Percentiles rank a stretch among this genome's conserved stretches.
phyloP scores from a whole-genome alignment of 2,113 vertebrate species.

The Colius striatus region DNA sequence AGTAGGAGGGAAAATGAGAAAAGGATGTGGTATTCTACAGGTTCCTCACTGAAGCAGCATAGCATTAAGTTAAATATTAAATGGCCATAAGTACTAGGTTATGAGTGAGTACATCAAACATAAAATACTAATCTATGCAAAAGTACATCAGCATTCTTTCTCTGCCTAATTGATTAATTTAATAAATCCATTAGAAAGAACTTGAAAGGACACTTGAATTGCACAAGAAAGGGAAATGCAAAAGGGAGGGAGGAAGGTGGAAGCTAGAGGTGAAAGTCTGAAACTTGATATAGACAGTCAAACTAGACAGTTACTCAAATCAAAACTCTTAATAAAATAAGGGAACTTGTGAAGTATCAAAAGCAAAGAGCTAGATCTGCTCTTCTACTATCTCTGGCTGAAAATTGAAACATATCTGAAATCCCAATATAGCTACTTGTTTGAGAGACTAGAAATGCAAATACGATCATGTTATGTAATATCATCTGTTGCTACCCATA shows the following conservation, averaged over 20 bases:
- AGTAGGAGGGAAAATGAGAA: background rate
- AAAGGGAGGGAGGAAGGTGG: background rate
- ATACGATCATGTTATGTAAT: fast-evolving
- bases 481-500: fast-evolving
- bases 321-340: background rate
- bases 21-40: background rate
- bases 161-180: constrained; percentile 18
- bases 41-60: background rate
- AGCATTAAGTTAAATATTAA: background rate
- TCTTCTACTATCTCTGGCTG: background rate
- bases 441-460: background rate
- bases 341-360: background rate
- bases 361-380: background rate
- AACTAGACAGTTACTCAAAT: background rate
- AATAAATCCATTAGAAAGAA: background rate
- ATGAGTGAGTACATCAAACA: background rate
- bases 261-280: background rate
- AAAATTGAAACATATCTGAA: background rate
- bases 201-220: background rate
- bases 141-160: background rate
- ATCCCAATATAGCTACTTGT: background rate
- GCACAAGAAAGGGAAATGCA: background rate
- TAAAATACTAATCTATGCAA: background rate
- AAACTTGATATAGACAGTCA: background rate
- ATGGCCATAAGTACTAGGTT: background rate